Percentiles rank a stretch among this genome's conserved stretches.
Evolutionary conservation across 2,797 vertebrate genomes (phyloP).

Genomic region (Mormyrus proboscirostris): DNA sequence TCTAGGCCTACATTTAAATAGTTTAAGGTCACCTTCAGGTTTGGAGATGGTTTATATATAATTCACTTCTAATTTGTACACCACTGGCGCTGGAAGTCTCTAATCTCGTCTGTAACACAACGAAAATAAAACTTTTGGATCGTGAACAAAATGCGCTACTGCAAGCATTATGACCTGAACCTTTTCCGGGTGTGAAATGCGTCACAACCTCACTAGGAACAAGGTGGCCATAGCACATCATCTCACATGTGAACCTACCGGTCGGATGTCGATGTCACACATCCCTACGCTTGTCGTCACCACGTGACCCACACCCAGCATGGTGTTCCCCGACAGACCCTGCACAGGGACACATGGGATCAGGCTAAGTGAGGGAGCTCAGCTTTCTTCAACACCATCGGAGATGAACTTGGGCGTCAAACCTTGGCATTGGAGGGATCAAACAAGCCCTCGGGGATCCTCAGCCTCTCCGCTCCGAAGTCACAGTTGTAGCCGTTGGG

Average conservation of each 20-base stretch:
- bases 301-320: slow-evolving; percentile 95
- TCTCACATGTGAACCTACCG: neutral
- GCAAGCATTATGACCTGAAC: neutral
- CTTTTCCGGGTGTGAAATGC: neutral
- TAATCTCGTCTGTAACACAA: neutral
- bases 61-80: neutral
- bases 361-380: neutral
- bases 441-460: slow-evolving; percentile 96
- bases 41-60: neutral
- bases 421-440: slow-evolving; percentile 97
- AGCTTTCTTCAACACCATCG: neutral
- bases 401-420: neutral
- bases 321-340: slow-evolving; percentile 76
- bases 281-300: slow-evolving; percentile 98
- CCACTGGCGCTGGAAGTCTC: neutral
- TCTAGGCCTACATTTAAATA: neutral
- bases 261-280: slow-evolving; percentile 70
- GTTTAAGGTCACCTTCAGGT: neutral
- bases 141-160: neutral
- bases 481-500: slow-evolving; percentile 86
- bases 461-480: slow-evolving; percentile 91
- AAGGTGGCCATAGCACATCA: too few species aligned
- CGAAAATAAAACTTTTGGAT: neutral
- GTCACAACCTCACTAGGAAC: neutral
- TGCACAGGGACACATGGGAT: neutral